A percentile compares a stretch with the other conserved stretches of the same genome.
phyloP scores from a whole-genome alignment of 1,140 invertebrate species.

The Ceratina australensis region DNA sequence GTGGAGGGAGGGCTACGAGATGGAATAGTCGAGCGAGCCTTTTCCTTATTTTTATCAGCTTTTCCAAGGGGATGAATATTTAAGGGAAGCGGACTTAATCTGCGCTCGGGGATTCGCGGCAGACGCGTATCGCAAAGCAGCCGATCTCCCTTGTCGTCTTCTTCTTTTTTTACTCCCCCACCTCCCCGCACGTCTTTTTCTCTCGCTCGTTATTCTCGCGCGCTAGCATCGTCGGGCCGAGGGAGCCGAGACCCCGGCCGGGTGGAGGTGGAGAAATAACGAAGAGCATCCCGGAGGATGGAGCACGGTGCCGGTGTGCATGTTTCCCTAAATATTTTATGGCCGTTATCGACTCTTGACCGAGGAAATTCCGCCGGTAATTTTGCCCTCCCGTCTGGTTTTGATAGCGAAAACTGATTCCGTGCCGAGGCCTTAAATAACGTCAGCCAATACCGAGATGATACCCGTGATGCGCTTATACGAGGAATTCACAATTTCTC shows the following conservation, averaged over 20 bases:
- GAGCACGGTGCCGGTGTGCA: constrained; percentile 50
- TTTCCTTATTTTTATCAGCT: constrained; percentile 75
- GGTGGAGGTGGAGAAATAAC: constrained; percentile 61
- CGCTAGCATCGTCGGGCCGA: constrained; percentile 1
- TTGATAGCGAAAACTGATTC: constrained; percentile 49
- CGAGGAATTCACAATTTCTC: background rate
- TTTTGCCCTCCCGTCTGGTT: constrained; percentile 51
- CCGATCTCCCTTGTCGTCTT: constrained; percentile 54
- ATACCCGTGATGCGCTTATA: background rate
- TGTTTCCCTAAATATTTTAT: constrained; percentile 69
- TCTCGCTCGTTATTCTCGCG: constrained; percentile 51
- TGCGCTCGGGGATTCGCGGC: constrained; percentile 74
- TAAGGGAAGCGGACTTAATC: constrained; percentile 75
- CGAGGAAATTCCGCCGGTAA: constrained; percentile 64
- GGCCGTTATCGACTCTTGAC: constrained; percentile 65
- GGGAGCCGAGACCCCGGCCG: background rate
- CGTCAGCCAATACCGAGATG: background rate
- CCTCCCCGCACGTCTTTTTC: no score
- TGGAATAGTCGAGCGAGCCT: constrained; percentile 46
- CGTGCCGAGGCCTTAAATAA: constrained; percentile 16
- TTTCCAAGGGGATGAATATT: constrained; percentile 77
- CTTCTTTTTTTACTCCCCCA: background rate
- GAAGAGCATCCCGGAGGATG: constrained; percentile 53
- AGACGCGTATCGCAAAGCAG: constrained; percentile 72
- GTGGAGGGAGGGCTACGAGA: constrained; percentile 18